These are phyloP conservation scores for Akabosia matsudoensis DNA, from an alignment of 1,140 invertebrate genomes.

Conservation along the genomic window DNA sequence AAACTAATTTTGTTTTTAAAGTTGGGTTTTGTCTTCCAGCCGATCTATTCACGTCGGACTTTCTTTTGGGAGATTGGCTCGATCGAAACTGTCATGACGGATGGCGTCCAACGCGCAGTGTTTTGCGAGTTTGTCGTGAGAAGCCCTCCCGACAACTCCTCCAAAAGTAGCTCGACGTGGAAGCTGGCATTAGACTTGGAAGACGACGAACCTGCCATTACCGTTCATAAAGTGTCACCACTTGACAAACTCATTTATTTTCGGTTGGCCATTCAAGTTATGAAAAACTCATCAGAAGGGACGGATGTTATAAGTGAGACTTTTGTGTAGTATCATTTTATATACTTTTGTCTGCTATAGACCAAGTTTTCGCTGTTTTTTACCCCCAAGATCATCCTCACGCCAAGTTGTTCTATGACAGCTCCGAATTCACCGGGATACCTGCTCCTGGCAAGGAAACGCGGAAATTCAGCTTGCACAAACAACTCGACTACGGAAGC, in stretches of 20 bases:
- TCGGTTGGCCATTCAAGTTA: not conserved
- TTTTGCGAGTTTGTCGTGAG: not conserved
- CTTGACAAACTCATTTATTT: not conserved
- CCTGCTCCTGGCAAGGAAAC: not conserved
- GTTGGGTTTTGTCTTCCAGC: too few species aligned
- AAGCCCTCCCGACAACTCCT: not conserved
- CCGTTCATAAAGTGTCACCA: not conserved
- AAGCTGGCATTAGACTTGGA: not conserved
- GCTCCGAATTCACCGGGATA: not conserved
- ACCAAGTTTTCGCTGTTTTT: not conserved
- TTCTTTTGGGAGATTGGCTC: not conserved
- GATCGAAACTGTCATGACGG: not conserved
- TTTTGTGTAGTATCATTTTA: not conserved
- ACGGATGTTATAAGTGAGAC: conserved; percentile 3
- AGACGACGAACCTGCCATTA: not conserved
- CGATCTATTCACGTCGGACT: not conserved
- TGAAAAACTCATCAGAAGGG: not conserved
- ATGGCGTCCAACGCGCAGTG: conserved; percentile 6
- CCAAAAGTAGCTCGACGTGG: not conserved
- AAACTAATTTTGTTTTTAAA: too few species aligned
- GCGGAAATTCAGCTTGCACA: not conserved
- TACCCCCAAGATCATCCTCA: not conserved
- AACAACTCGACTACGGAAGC: conserved; percentile 1
- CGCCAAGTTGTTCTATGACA: not conserved
- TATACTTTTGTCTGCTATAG: too few species aligned